phyloP scores from a whole-genome alignment of 2,888 invertebrate genomes.

The Disparrhopalites patrizii region DNA sequence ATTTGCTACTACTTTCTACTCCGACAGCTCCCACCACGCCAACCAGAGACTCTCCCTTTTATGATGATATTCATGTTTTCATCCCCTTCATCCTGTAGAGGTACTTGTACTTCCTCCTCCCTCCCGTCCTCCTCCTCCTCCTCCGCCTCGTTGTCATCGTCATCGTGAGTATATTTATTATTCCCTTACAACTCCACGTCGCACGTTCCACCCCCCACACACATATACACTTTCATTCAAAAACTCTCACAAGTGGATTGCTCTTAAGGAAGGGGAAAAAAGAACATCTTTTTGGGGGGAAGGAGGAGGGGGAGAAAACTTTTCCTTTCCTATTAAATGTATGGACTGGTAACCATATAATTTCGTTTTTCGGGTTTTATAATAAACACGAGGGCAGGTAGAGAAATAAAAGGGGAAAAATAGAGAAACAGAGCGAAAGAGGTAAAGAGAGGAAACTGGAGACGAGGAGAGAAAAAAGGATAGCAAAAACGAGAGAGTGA shows the following conservation, averaged over 20 bases:
- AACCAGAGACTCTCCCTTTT: no score
- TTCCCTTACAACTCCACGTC: no score
- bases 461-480: no score
- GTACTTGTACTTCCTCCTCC: no score
- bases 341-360: no score
- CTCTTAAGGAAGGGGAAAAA: not conserved
- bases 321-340: no score
- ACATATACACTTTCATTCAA: not conserved
- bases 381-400: not conserved
- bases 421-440: not conserved
- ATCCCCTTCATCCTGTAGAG: not conserved
- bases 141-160: not conserved
- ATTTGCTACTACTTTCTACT: no score
- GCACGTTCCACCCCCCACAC: no score
- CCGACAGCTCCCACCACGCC: no score
- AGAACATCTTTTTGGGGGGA: not conserved
- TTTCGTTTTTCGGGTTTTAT: no score
- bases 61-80: constrained; percentile 15
- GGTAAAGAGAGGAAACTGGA: no score
- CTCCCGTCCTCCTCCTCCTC: not conserved
- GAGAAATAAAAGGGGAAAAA: not conserved
- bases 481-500: no score
- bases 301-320: not conserved
- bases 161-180: not conserved
- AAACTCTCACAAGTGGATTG: not conserved